These are phyloP conservation scores for Smutsia gigantea DNA, from an alignment of 2,797 vertebrate genomes.

Conservation along the genomic window DNA sequence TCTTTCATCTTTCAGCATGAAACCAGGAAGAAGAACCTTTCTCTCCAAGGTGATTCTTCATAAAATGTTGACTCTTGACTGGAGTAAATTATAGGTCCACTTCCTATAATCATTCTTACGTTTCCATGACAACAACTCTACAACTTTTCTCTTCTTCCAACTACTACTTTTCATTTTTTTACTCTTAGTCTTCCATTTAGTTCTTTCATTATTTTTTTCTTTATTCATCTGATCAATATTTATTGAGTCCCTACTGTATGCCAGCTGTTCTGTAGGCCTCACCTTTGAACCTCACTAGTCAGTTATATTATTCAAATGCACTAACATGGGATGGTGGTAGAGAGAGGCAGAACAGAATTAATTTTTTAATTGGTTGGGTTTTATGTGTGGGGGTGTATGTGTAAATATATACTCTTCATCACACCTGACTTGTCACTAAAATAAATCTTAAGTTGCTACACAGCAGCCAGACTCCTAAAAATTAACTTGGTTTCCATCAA, in stretches of 20 bases:
- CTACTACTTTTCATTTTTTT: neutral
- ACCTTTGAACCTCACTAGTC: neutral
- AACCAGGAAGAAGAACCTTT: neutral
- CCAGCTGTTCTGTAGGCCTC: neutral
- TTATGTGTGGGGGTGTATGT: neutral
- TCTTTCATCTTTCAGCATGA: neutral
- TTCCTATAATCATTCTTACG: neutral
- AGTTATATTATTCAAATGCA: neutral
- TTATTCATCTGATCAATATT: neutral
- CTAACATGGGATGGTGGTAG: neutral
- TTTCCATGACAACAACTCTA: neutral
- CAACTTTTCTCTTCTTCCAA: neutral
- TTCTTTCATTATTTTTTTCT: neutral
- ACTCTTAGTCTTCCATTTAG: neutral
- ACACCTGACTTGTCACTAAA: neutral
- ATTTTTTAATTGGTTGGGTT: neutral
- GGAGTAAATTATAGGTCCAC: neutral
- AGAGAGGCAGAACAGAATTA: neutral
- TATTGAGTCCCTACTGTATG: neutral
- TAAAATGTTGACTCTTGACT: neutral
- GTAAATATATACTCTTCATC: neutral
- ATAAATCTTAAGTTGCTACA: slow-evolving; percentile 14
- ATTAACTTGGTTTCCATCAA: neutral
- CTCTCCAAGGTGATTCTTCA: neutral
- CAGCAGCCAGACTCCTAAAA: neutral